These are phyloP conservation scores for Ceratoteleas bidentatus DNA, from an alignment of 1,140 invertebrate species.

Conservation along the genomic window DNA sequence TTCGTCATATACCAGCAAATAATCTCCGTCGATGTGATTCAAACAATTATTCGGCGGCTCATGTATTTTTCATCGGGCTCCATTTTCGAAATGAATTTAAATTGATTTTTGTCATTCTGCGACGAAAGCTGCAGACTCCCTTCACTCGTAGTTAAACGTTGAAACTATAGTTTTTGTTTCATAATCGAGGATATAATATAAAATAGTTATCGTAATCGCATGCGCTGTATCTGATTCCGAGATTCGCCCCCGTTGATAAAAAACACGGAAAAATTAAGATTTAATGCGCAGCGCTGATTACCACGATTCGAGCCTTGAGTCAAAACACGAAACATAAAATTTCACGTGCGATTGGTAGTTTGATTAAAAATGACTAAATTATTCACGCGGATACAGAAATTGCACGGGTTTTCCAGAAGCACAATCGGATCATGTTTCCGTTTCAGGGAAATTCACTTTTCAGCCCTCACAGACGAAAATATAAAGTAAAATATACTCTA, in stretches of 20 bases:
- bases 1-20: constrained; percentile 29
- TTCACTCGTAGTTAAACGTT: background rate
- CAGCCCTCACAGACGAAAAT: too few species aligned
- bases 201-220: too few species aligned
- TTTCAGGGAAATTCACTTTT: constrained; percentile 5
- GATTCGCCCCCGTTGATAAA: constrained; percentile 9
- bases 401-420: too few species aligned
- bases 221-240: background rate
- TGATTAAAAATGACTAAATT: too few species aligned
- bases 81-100: constrained; percentile 28
- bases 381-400: too few species aligned
- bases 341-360: too few species aligned
- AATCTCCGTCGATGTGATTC: constrained; percentile 36
- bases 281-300: constrained; percentile 10
- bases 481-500: too few species aligned
- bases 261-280: constrained; percentile 12
- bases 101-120: background rate
- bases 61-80: constrained; percentile 29
- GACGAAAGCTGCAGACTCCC: background rate
- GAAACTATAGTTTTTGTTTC: constrained; percentile 7
- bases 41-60: constrained; percentile 23
- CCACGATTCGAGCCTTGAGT: background rate
- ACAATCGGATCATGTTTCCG: background rate
- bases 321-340: background rate
- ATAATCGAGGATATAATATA: too few species aligned